Evolutionary conservation across 2,113 vertebrate species (phyloP), one percentile per base, ranked within the genome.

Genomic region (Bubo scandiacus): DNA sequence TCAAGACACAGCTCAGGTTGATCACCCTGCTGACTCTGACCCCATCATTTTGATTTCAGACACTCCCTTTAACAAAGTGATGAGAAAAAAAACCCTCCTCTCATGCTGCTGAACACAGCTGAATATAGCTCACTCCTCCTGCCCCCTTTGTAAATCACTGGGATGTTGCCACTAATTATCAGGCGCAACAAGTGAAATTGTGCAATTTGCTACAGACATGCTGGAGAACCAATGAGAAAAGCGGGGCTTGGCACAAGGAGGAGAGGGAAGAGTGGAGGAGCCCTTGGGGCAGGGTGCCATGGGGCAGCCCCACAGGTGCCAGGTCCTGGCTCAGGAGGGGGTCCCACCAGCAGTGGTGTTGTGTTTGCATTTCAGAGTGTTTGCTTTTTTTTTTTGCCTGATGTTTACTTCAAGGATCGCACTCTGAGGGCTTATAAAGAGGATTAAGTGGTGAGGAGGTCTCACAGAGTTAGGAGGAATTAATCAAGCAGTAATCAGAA

Each of bases 81-180:
- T 3, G 13, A 42, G 21, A 27, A n/a, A 16, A 54, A 88, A 86
- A 36, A 0, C 1, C 10, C n/a, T 94, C 27, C 19, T 47, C 66
- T 83, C 79, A 68, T 20, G 45, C 72, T 87, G 93, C 85, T 75
- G 65, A 95, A 20, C 45, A 12, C 40, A 94, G 73, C 36, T 38
- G 21, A 45, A 16, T 54, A 23, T 63, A 86, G 77, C 81, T 68
- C 86, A 66, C 57, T 78, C 86, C 65, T 80, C 77, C 86, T 81
- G 73, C 29, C 73, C 72, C 58, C 57, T 95, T 95, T 93, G 94
- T 95, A 98, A 98, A 98, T 98, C 95, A 95, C 70, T 74, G 84
- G 96, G 97, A 98, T 97, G 97, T 97, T 95, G 97, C 97, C 97
- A 75, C 96, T 98, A 98, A 98, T 98, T 98, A 98, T 97, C 95